These are phyloP conservation scores for Akabosia matsudoensis DNA, from an alignment of 1,140 invertebrate species.

Conservation along the genomic window DNA sequence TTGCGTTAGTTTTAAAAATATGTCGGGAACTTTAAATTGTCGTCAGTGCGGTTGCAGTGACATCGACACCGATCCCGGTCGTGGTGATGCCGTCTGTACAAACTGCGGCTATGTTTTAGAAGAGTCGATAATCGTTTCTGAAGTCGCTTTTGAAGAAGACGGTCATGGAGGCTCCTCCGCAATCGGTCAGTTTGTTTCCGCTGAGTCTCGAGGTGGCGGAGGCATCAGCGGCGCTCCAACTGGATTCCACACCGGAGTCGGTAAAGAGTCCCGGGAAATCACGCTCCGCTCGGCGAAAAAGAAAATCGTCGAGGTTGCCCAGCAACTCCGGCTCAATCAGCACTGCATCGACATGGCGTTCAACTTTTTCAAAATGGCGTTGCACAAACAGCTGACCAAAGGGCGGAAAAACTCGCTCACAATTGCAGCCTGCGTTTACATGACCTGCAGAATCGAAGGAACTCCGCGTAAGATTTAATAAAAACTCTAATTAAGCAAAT, in stretches of 20 bases:
- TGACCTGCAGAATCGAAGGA: slow-evolving; percentile 89
- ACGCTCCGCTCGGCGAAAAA: slow-evolving; percentile 82
- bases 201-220: slow-evolving; percentile 77
- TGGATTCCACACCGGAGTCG: slow-evolving; percentile 75
- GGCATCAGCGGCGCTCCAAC: slow-evolving; percentile 67
- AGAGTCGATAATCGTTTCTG: slow-evolving; percentile 92
- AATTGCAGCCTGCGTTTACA: slow-evolving; percentile 95
- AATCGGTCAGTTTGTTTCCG: slow-evolving; percentile 88
- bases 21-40: slow-evolving; percentile 57
- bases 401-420: slow-evolving; percentile 88
- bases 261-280: slow-evolving; percentile 82
- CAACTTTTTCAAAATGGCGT: slow-evolving; percentile 95
- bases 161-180: slow-evolving; percentile 79
- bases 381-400: slow-evolving; percentile 80
- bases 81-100: slow-evolving; percentile 94
- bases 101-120: slow-evolving; percentile 93
- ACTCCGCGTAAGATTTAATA: slow-evolving; percentile 92
- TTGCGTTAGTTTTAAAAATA: slow-evolving; percentile 12
- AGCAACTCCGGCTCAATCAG: slow-evolving; percentile 74
- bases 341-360: slow-evolving; percentile 89
- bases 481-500: slow-evolving; percentile 47
- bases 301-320: slow-evolving; percentile 72
- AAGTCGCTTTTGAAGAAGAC: slow-evolving; percentile 93
- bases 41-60: slow-evolving; percentile 90
- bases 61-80: slow-evolving; percentile 83